phyloP scores from a whole-genome alignment of 2,113 vertebrate species.

The Peromyscus maniculatus region DNA sequence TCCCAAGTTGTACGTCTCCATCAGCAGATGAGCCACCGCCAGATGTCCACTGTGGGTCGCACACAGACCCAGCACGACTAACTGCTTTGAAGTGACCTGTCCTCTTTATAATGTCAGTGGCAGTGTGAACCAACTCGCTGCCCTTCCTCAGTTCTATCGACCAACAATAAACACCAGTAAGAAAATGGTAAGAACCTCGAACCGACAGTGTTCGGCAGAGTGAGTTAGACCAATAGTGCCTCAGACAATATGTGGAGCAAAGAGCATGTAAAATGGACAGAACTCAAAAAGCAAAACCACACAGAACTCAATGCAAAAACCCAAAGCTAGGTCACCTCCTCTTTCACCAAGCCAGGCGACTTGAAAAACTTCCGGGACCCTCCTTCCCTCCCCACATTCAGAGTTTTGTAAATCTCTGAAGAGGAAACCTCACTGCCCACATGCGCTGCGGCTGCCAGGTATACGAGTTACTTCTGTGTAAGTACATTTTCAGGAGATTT shows the following conservation, averaged over 20 bases:
- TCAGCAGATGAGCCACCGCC: background rate
- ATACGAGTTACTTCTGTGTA: background rate
- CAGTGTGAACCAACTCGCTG: background rate
- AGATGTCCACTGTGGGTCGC: background rate
- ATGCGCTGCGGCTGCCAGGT: background rate
- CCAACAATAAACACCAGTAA: background rate
- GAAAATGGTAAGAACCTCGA: background rate
- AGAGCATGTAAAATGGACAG: too few species aligned
- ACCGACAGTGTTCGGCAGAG: fast-evolving
- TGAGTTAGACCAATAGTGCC: fast-evolving
- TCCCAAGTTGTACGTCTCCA: background rate
- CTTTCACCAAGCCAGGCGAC: background rate
- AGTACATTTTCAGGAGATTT: background rate
- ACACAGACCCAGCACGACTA: fast-evolving
- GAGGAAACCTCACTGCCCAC: background rate
- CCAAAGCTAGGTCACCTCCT: background rate
- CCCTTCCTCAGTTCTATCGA: background rate
- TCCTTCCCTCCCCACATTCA: background rate
- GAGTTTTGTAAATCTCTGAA: background rate
- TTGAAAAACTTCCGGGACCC: background rate
- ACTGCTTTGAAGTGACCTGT: background rate
- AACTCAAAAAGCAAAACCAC: background rate
- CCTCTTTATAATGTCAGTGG: background rate
- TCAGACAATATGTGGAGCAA: fast-evolving
- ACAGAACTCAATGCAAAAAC: background rate